Percentiles rank a stretch among this genome's conserved stretches.
phyloP scores from a whole-genome alignment of 2,888 invertebrate genomes.

The Lepidocyrtoides sp. region DNA sequence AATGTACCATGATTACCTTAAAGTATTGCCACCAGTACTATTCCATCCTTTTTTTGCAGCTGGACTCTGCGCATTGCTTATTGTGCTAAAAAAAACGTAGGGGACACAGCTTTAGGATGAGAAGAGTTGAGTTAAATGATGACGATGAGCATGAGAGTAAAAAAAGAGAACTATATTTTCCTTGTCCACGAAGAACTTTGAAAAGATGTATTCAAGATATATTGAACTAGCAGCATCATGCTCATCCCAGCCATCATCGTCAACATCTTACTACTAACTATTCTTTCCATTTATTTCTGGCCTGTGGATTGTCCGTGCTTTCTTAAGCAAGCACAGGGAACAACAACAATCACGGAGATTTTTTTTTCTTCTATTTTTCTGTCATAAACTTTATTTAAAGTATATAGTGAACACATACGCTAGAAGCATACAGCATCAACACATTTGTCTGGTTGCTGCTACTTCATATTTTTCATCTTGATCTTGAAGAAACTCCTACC shows the following conservation, averaged over 20 bases:
- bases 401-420: slow-evolving; percentile 49
- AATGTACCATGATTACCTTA: slow-evolving; percentile 12
- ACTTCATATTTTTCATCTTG: not conserved
- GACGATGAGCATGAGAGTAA: slow-evolving; percentile 2
- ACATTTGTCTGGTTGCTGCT: slow-evolving; percentile 39
- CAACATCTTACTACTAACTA: not conserved
- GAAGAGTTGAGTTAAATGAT: not conserved
- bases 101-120: slow-evolving; percentile 25
- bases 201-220: too few relatives aligned
- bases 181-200: slow-evolving; percentile 28
- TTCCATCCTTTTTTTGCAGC: slow-evolving; percentile 19
- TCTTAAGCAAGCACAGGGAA: not conserved
- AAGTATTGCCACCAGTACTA: not conserved
- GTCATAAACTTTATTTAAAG: slow-evolving; percentile 68
- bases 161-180: slow-evolving; percentile 40
- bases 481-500: not conserved
- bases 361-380: slow-evolving; percentile 57
- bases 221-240: not conserved
- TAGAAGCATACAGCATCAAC: slow-evolving; percentile 62
- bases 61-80: not conserved
- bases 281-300: not conserved
- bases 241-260: slow-evolving; percentile 8
- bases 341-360: slow-evolving; percentile 36
- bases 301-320: not conserved
- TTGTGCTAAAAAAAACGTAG: not conserved